phyloP scores from a whole-genome alignment of 2,888 invertebrate genomes.

The Schizaphis graminum region DNA sequence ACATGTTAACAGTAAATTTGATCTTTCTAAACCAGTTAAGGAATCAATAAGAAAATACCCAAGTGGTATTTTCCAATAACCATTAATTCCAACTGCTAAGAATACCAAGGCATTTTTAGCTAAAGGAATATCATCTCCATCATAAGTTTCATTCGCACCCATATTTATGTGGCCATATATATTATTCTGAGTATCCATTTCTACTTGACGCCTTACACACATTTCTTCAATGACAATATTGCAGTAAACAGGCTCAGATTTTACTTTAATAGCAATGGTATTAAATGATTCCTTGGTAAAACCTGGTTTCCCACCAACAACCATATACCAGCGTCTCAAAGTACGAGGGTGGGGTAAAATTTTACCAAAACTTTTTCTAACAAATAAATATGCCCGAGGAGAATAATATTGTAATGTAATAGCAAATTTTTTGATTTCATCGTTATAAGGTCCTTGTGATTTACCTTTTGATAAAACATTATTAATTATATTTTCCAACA shows the following conservation, averaged over 20 bases:
- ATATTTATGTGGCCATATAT: slow-evolving; percentile 3
- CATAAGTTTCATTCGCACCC: background rate
- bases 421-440: no score
- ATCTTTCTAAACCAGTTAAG: background rate
- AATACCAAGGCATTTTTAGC: slow-evolving; percentile 58
- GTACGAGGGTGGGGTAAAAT: background rate
- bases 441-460: no score
- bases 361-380: background rate
- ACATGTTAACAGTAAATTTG: no score
- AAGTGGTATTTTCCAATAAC: slow-evolving; percentile 65
- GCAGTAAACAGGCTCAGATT: background rate
- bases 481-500: background rate
- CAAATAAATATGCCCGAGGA: background rate
- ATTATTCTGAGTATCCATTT: slow-evolving; percentile 21
- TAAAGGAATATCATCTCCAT: background rate
- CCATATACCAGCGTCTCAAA: background rate
- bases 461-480: no score
- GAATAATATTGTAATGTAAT: no score
- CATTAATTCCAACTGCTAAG: slow-evolving; percentile 54
- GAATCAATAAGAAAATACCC: slow-evolving; percentile 59
- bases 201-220: background rate
- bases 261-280: background rate
- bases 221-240: slow-evolving; percentile 34
- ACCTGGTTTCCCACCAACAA: background rate
- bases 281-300: background rate